Conservation (phyloP, 2,797 vertebrate genomes). For the Neosilurus hyrtlii region DNA sequence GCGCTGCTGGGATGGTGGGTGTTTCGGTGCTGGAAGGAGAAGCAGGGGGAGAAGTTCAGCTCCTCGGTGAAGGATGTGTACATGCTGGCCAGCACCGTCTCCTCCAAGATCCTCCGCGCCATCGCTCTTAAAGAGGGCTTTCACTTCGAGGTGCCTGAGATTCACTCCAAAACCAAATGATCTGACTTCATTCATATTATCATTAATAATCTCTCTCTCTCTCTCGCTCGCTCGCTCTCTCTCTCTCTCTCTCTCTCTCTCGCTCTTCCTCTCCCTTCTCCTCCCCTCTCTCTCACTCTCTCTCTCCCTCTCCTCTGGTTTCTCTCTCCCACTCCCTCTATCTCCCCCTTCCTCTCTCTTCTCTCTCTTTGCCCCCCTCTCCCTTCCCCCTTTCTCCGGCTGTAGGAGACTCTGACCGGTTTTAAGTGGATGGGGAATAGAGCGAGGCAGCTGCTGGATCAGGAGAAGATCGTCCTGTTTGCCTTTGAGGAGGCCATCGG, state of each 20-base stretch:
- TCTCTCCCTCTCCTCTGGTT: neutral
- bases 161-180: neutral
- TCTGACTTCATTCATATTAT: too few relatives aligned
- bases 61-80: conserved; percentile 81
- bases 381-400: neutral
- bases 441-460: conserved; percentile 85
- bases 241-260: too few relatives aligned
- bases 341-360: neutral
- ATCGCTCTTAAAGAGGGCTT: conserved; percentile 95
- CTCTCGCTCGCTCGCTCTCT: too few relatives aligned
- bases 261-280: too few relatives aligned
- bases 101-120: conserved; percentile 94
- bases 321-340: too few relatives aligned
- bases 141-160: conserved; percentile 87
- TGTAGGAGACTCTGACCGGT: conserved; percentile 95
- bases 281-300: neutral
- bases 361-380: neutral
- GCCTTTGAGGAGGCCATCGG: conserved; percentile 99
- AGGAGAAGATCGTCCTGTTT: conserved; percentile 90
- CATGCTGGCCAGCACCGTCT: conserved; percentile 96
- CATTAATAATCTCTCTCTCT: too few relatives aligned
- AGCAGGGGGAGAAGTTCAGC: conserved; percentile 65
- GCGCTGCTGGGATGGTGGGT: conserved; percentile 96
- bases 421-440: conserved; percentile 99
- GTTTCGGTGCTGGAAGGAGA: conserved; percentile 88